Base-by-base conservation (phyloP, 64 coral and sea anemone species). In the Stichodactyla helianthus region DNA sequence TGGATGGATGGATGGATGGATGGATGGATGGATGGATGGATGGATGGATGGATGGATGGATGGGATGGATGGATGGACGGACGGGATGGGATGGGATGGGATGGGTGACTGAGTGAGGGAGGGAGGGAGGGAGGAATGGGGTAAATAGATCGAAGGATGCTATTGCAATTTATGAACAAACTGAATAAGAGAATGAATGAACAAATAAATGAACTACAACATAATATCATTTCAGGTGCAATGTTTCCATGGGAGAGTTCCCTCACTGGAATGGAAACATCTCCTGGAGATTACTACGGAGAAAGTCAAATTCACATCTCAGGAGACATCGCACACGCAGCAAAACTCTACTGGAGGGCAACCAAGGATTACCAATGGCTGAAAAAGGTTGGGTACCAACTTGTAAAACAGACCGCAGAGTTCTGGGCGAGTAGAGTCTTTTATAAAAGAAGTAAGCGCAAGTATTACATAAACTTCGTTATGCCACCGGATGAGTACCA, bases 241-340 rank as follows among this genome's bases (percentile, higher is more conserved):
- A 97, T 97, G 94, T 97, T 97, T 90, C 94, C 94, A 12, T 97
- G 94, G 94, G 94, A 97, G 59, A 97, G 94, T 27, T 89, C 94
- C 28, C 87, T 90, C 22, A 97, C 86, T 17, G 94, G 94, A 28
- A 68, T 93, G 5, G 91, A 97, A 85, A 97, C 94, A 2, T 97
- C 94, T 20, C 94, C 94, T 0, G 94, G 91, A 7, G 91, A 90
- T 55, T 63, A 86, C 79, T 97, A 93, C 50, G 94, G 88, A 12
- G 88, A 92, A 82, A 87, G 83, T 11, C 94, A 97, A 82, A 93
- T 92, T 58, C 94, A 97, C 71, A 93, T 97, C 19, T 92, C 94
- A 12, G 94, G 94, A 17, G 94, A 97, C 83, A 71, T 97, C 31
- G 94, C 94, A 6, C 89, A 92, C 12, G 94, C 94, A 51, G 88